These are phyloP conservation scores for Melanostoma mellinum DNA, from an alignment of 2,888 invertebrate genomes.

Conservation along the genomic window DNA sequence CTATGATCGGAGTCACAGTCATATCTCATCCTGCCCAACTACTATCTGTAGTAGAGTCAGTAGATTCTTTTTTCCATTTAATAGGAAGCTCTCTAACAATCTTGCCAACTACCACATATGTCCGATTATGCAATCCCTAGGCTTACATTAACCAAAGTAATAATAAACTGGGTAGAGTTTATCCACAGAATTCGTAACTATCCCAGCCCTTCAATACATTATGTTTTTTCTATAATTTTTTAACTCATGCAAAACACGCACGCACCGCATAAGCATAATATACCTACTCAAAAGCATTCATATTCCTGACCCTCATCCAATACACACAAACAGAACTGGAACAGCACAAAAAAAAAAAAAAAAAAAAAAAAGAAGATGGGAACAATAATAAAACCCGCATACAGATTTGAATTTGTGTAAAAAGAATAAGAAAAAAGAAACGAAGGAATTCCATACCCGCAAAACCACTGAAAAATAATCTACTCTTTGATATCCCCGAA, in stretches of 20 bases:
- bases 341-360: background rate
- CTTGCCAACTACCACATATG: background rate
- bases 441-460: conserved; percentile 42
- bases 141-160: conserved; percentile 36
- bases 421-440: conserved; percentile 31
- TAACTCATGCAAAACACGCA: conserved; percentile 35
- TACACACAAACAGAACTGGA: background rate
- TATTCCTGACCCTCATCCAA: conserved; percentile 55
- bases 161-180: conserved; percentile 36
- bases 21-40: no score
- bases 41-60: no score
- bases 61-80: no score
- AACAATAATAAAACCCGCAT: conserved; percentile 55
- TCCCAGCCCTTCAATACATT: conserved; percentile 13
- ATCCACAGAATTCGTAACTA: conserved; percentile 18
- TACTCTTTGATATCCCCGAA: conserved; percentile 31
- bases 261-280: conserved; percentile 40
- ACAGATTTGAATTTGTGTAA: conserved; percentile 35
- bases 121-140: conserved; percentile 25
- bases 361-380: background rate
- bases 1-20: no score
- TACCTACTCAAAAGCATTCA: conserved; percentile 52
- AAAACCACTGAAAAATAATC: conserved; percentile 52
- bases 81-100: conserved; percentile 6
- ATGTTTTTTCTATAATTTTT: conserved; percentile 16